A percentile compares a stretch with the other conserved stretches of the same genome.
These are phyloP conservation scores for Linnaemya vulpina DNA, from an alignment of 2,888 invertebrate species.

Conservation along the genomic window DNA sequence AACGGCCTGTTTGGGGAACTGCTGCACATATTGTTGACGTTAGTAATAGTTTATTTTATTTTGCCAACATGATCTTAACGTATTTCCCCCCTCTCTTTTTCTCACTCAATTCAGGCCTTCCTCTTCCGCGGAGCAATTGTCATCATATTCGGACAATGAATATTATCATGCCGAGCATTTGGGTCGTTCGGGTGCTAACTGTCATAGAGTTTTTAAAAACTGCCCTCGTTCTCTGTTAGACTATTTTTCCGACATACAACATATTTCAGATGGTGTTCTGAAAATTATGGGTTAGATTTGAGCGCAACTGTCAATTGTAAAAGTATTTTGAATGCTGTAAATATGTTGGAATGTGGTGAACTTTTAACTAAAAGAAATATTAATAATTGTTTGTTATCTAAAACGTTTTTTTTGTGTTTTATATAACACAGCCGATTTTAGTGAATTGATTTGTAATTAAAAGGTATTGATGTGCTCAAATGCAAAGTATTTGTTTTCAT, in stretches of 20 bases:
- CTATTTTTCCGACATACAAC: slow-evolving; percentile 77
- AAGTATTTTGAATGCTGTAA: too few species aligned
- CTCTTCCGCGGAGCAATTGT: slow-evolving; percentile 86
- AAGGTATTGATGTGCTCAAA: too few species aligned
- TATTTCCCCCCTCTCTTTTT: background rate
- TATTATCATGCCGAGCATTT: slow-evolving; percentile 89
- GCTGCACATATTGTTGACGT: slow-evolving; percentile 90
- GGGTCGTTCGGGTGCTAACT: slow-evolving; percentile 84
- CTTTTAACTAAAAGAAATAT: too few species aligned
- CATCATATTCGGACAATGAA: slow-evolving; percentile 88
- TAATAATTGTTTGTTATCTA: too few species aligned
- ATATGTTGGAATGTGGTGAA: too few species aligned
- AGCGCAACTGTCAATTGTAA: background rate
- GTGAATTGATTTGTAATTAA: too few species aligned
- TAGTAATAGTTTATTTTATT: slow-evolving; percentile 80
- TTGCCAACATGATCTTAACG: background rate
- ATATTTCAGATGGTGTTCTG: slow-evolving; percentile 73
- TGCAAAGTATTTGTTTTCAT: too few species aligned
- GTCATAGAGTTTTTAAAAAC: slow-evolving; percentile 77
- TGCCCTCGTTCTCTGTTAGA: slow-evolving; percentile 79
- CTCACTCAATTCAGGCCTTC: slow-evolving; percentile 87
- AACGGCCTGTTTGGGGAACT: slow-evolving; percentile 90
- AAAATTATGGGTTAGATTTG: slow-evolving; percentile 70
- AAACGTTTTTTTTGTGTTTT: too few species aligned
- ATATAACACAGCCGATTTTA: too few species aligned